phyloP scores from a whole-genome alignment of 2,797 vertebrate genomes.

The Fistularia commersonii region DNA sequence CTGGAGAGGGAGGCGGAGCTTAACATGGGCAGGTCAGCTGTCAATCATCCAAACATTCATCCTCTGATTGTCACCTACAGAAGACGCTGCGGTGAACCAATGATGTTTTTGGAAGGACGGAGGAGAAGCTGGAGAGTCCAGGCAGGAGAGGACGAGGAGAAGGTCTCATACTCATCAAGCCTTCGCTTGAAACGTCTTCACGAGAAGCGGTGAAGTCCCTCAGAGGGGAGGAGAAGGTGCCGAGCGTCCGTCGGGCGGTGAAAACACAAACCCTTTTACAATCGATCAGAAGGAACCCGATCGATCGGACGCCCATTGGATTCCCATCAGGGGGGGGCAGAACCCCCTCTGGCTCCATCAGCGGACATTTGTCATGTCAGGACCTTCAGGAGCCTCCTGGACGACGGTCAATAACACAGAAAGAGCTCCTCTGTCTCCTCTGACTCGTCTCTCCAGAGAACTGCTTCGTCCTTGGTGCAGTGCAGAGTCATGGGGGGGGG shows the following conservation, averaged over 20 bases:
- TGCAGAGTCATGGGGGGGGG: constrained; percentile 26
- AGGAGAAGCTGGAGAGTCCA: too few relatives aligned
- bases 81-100: too few relatives aligned
- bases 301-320: constrained; percentile 63
- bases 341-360: background rate
- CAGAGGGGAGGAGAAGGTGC: constrained; percentile 13
- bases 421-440: constrained; percentile 19
- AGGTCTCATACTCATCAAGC: too few relatives aligned
- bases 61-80: too few relatives aligned
- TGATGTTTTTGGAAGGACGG: too few relatives aligned
- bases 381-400: constrained; percentile 44
- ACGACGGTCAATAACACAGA: constrained; percentile 54
- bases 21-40: too few relatives aligned
- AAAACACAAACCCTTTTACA: constrained; percentile 49
- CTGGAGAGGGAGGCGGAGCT: too few relatives aligned
- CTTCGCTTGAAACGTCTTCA: too few relatives aligned
- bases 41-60: too few relatives aligned
- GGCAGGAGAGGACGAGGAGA: too few relatives aligned
- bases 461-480: constrained; percentile 27
- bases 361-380: constrained; percentile 42
- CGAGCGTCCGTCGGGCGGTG: constrained; percentile 13
- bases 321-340: constrained; percentile 49
- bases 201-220: too few relatives aligned
- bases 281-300: constrained; percentile 62
- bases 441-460: constrained; percentile 36